These are phyloP conservation scores for Phalangium opilio DNA, from an alignment of 2,888 invertebrate species.

Conservation along the genomic window DNA sequence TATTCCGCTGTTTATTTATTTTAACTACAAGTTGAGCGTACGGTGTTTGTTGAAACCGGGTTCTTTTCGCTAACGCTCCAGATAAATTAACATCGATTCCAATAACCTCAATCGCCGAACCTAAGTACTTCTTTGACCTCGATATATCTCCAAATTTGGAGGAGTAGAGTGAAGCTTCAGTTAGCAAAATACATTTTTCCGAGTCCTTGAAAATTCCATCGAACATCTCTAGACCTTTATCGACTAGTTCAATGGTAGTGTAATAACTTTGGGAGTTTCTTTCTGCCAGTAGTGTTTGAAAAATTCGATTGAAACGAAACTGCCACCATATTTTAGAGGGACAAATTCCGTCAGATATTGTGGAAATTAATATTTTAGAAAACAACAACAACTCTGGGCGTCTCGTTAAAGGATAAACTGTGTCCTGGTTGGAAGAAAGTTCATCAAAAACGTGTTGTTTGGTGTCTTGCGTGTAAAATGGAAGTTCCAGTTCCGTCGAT, in stretches of 20 bases:
- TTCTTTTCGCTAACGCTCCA: constrained; percentile 75
- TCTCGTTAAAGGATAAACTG: constrained; percentile 23
- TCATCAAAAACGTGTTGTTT: constrained; percentile 13
- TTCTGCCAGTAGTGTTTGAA: constrained; percentile 63
- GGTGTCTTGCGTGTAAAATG: background rate
- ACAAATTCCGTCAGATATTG: constrained; percentile 21
- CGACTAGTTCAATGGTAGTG: constrained; percentile 22
- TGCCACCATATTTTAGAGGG: constrained; percentile 51
- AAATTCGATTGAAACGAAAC: constrained; percentile 51
- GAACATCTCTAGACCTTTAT: constrained; percentile 6
- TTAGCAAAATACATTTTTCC: constrained; percentile 34
- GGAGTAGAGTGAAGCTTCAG: constrained; percentile 49
- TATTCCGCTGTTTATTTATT: constrained; percentile 36
- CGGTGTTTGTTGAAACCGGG: constrained; percentile 66
- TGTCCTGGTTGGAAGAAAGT: constrained; percentile 27
- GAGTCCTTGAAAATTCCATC: constrained; percentile 1
- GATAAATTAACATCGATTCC: constrained; percentile 52
- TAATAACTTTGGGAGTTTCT: constrained; percentile 38
- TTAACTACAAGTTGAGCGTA: constrained; percentile 66
- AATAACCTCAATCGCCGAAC: constrained; percentile 44
- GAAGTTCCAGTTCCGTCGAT: constrained; percentile 7
- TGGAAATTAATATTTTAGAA: constrained; percentile 25
- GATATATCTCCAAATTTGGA: constrained; percentile 56
- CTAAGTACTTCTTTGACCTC: constrained; percentile 50
- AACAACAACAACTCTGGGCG: constrained; percentile 36